Conservation (phyloP, 2,888 invertebrate genomes). For the Pheosia gnoma region DNA sequence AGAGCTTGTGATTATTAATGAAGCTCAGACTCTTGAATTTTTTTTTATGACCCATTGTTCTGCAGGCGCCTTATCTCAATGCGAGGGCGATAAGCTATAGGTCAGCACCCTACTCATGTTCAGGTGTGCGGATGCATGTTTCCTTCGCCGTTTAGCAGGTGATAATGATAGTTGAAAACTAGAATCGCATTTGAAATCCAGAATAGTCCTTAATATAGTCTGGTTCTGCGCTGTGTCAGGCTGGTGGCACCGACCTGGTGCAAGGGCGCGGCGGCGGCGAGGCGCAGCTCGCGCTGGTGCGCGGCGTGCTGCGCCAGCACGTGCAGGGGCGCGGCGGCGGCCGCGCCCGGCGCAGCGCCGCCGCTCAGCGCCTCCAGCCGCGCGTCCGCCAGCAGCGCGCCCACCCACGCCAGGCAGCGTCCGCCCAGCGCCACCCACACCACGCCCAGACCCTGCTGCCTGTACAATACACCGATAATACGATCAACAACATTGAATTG, state of each 20-base stretch:
- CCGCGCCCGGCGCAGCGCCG: conserved; percentile 37
- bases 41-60: no score
- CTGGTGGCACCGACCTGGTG: conserved; percentile 80
- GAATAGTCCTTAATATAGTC: no score
- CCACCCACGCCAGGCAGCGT: conserved; percentile 90
- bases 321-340: conserved; percentile 84
- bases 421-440: conserved; percentile 95
- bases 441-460: conserved; percentile 94
- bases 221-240: no score
- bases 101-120: no score
- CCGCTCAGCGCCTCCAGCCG: conserved; percentile 87
- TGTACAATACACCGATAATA: conserved; percentile 42
- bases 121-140: no score
- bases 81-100: no score
- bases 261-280: conserved; percentile 88
- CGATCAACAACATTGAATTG: background rate
- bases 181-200: no score
- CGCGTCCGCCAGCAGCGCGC: conserved; percentile 90
- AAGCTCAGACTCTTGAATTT: no score
- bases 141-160: no score
- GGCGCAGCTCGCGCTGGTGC: conserved; percentile 87
- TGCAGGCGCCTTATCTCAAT: no score
- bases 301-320: conserved; percentile 87
- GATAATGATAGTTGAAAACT: no score
- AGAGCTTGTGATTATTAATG: no score